A percentile compares a stretch with the other conserved stretches of the same genome.
Evolutionary conservation across 53 echinoderm and acorn worm genomes (phyloP).

Genomic region (Echinometra lucunter): DNA sequence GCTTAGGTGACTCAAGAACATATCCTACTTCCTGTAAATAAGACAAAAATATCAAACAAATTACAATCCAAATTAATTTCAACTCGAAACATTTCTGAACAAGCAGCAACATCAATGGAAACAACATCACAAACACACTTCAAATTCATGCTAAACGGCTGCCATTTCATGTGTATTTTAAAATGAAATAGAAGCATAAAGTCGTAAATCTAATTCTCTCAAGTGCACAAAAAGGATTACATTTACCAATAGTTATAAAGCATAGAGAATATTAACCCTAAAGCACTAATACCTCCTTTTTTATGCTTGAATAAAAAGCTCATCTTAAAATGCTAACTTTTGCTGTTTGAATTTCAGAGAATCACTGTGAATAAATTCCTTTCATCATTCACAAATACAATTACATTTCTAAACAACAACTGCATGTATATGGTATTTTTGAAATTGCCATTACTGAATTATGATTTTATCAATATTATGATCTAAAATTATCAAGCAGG

Average conservation of each 20-base stretch:
- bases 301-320: background rate
- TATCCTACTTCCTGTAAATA: conserved; percentile 84
- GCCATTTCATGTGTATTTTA: background rate
- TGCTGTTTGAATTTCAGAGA: background rate
- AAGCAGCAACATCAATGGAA: background rate
- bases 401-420: background rate
- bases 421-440: background rate
- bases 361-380: background rate
- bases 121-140: background rate
- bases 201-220: background rate
- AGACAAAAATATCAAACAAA: background rate
- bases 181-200: background rate
- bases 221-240: background rate
- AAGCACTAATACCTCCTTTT: background rate
- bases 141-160: background rate
- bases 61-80: background rate
- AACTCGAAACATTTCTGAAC: background rate
- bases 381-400: background rate
- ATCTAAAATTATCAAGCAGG: background rate
- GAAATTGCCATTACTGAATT: background rate
- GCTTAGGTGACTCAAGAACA: conserved; percentile 83
- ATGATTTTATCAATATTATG: background rate
- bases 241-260: background rate
- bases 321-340: background rate
- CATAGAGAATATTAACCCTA: too few species aligned